A percentile compares a stretch with the other conserved stretches of the same genome.
Conservation (phyloP, 2,888 invertebrate genomes). For the Charanyca ferruginea region DNA sequence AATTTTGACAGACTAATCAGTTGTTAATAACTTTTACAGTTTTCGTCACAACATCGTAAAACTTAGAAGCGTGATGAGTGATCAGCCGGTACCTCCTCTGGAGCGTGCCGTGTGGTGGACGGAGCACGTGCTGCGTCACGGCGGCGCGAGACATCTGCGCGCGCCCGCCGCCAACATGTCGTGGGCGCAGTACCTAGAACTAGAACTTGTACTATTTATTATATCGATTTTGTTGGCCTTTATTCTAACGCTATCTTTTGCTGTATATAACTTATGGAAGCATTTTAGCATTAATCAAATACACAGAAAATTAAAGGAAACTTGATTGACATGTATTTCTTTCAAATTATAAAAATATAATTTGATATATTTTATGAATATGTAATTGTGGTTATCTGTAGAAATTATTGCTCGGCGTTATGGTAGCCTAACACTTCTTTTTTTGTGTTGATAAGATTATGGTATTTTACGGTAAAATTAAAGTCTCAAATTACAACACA, state of each 20-base stretch:
- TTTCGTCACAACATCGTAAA: conserved; percentile 28
- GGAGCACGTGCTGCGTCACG: conserved; percentile 71
- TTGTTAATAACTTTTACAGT: conserved; percentile 13
- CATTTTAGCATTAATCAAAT: background rate
- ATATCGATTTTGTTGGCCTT: background rate
- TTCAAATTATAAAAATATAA: too few species aligned
- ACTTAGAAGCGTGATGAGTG: conserved; percentile 28
- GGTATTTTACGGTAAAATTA: too few species aligned
- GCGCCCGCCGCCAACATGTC: conserved; percentile 64
- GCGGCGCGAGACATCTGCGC: conserved; percentile 67
- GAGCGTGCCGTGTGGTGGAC: conserved; percentile 75
- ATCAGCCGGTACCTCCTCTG: conserved; percentile 59
- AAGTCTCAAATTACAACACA: too few species aligned
- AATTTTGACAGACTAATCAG: background rate
- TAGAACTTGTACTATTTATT: conserved; percentile 30
- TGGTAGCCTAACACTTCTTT: too few species aligned
- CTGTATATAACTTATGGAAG: background rate
- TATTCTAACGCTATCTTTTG: background rate
- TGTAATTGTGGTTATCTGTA: too few species aligned
- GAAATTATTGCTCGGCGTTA: too few species aligned
- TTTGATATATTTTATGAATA: too few species aligned
- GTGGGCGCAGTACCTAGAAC: conserved; percentile 38
- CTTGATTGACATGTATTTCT: background rate
- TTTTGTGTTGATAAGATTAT: too few species aligned
- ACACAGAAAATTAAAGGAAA: conserved; percentile 8